Evolutionary conservation across 1,140 invertebrate genomes (phyloP).

Genomic region (Drosophila setifemur): DNA sequence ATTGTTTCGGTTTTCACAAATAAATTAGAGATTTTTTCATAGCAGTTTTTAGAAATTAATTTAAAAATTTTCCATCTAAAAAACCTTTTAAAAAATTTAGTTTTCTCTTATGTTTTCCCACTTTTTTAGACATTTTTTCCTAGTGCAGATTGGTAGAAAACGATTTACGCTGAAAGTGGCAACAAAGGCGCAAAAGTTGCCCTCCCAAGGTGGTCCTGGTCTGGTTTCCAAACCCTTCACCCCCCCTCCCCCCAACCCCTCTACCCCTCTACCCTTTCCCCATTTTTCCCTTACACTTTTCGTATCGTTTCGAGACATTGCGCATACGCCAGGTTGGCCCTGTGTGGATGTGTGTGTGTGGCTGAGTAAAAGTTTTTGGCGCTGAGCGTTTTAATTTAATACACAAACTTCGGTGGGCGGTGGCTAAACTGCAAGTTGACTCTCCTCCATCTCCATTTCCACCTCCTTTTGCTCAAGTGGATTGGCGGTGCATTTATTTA

Average conservation of each 20-base stretch:
- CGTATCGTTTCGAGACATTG: slow-evolving; percentile 14
- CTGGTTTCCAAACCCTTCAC: slow-evolving; percentile 4
- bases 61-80: no score
- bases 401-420: slow-evolving; percentile 65
- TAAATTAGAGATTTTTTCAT: no score
- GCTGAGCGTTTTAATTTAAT: slow-evolving; percentile 77
- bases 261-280: background rate
- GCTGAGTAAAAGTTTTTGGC: slow-evolving; percentile 52
- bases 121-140: background rate
- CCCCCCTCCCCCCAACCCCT: background rate
- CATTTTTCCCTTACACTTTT: background rate
- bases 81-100: no score
- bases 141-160: slow-evolving; percentile 40
- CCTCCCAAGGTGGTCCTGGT: slow-evolving; percentile 10
- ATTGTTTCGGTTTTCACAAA: background rate
- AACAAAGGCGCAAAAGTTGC: slow-evolving; percentile 63
- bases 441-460: slow-evolving; percentile 25
- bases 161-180: slow-evolving; percentile 70
- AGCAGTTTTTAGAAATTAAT: no score
- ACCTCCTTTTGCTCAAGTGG: slow-evolving; percentile 56
- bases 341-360: background rate
- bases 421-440: slow-evolving; percentile 28
- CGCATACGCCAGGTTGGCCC: slow-evolving; percentile 53
- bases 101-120: background rate
- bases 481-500: slow-evolving; percentile 72